phyloP scores from a whole-genome alignment of 2,888 invertebrate genomes.

The Anoncus sp. region DNA sequence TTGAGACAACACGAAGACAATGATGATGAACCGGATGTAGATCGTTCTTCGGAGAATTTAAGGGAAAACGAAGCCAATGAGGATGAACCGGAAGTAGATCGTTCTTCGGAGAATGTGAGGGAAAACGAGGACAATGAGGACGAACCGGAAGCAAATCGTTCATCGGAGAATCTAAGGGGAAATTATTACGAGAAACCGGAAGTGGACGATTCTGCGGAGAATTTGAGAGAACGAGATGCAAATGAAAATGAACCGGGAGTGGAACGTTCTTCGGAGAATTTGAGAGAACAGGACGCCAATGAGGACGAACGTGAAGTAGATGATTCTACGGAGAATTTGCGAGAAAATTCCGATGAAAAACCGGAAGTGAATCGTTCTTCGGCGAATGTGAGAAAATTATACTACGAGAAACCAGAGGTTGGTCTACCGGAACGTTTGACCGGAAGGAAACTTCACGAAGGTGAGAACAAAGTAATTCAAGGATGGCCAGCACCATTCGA shows the following conservation, averaged over 20 bases:
- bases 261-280: conserved; percentile 11
- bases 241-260: conserved; percentile 14
- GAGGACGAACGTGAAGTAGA: conserved; percentile 15
- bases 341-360: conserved; percentile 1
- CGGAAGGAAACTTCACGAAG: conserved; percentile 70
- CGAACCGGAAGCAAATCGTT: conserved; percentile 40
- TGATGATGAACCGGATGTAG: conserved; percentile 52
- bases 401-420: conserved; percentile 55
- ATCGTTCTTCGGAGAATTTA: conserved; percentile 24
- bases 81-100: conserved; percentile 31
- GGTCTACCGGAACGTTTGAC: conserved; percentile 63
- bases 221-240: conserved; percentile 3
- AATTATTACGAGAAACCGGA: background rate
- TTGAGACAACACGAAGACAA: conserved; percentile 23
- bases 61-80: conserved; percentile 15
- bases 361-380: conserved; percentile 20
- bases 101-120: conserved; percentile 6
- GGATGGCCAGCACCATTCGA: conserved; percentile 78
- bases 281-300: background rate
- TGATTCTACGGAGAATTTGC: background rate
- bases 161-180: background rate
- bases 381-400: conserved; percentile 24
- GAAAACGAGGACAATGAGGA: conserved; percentile 19
- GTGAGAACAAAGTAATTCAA: conserved; percentile 71
- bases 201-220: conserved; percentile 3